A percentile compares a stretch with the other conserved stretches of the same genome.
These are phyloP conservation scores for Chinchilla lanigera DNA, from an alignment of 2,113 vertebrate genomes.

Conservation along the genomic window DNA sequence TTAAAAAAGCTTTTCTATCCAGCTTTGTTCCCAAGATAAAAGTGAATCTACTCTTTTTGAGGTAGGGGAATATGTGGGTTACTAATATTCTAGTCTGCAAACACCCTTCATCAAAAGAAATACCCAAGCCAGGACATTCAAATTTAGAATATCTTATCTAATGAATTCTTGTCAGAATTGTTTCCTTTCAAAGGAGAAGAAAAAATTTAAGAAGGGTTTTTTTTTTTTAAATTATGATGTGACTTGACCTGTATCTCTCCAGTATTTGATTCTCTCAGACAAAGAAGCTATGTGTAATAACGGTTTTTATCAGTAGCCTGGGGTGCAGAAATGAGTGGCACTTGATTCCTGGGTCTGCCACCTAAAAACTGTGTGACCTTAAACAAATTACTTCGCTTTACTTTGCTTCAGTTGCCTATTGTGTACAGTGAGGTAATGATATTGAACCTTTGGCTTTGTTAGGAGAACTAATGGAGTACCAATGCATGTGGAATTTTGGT, in stretches of 20 bases:
- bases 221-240: background rate
- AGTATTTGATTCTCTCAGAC: background rate
- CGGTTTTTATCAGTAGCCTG: background rate
- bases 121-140: slow-evolving; percentile 75
- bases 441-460: background rate
- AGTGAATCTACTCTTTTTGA: slow-evolving; percentile 86
- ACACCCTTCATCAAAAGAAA: slow-evolving; percentile 82
- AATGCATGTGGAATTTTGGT: background rate
- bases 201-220: background rate
- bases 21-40: slow-evolving; percentile 89
- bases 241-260: background rate
- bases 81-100: slow-evolving; percentile 82
- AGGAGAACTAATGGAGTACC: background rate
- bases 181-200: slow-evolving; percentile 73
- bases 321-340: background rate
- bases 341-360: background rate
- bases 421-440: background rate
- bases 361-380: background rate
- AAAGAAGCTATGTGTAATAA: background rate
- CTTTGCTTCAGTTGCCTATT: background rate
- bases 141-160: slow-evolving; percentile 71
- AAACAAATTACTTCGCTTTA: background rate
- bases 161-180: slow-evolving; percentile 70
- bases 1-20: slow-evolving; percentile 83
- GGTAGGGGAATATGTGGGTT: slow-evolving; percentile 80